A percentile compares a stretch with the other conserved stretches of the same genome.
Conservation (phyloP, 2,113 vertebrate genomes). For the Cyprinodon variegatus region DNA sequence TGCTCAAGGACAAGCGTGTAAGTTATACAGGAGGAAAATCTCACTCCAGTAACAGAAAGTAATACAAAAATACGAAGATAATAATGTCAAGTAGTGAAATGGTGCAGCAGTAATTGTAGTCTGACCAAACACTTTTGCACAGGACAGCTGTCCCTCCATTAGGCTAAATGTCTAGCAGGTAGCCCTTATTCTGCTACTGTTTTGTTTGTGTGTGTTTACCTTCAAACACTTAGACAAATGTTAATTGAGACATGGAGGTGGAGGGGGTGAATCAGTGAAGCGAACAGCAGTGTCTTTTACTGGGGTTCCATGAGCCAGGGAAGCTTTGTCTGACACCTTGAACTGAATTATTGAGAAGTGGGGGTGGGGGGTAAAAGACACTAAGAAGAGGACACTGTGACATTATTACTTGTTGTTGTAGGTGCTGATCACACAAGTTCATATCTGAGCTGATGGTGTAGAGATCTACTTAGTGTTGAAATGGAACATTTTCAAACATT, state of each 20-base stretch:
- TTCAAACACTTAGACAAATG: constrained; percentile 71
- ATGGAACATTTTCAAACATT: background rate
- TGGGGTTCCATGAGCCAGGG: constrained; percentile 73
- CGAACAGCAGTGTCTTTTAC: constrained; percentile 75
- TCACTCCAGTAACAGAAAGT: constrained; percentile 31
- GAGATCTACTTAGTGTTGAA: background rate
- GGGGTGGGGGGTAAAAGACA: constrained; percentile 34
- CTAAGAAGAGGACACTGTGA: constrained; percentile 68
- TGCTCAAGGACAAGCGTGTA: constrained; percentile 71
- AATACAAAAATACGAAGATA: background rate
- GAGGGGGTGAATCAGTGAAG: constrained; percentile 59
- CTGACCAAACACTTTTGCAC: background rate
- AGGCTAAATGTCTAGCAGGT: background rate
- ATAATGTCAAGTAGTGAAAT: background rate
- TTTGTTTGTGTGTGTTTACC: constrained; percentile 37
- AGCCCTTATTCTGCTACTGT: constrained; percentile 8
- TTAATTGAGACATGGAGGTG: constrained; percentile 69
- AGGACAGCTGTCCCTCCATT: background rate
- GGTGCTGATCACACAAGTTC: constrained; percentile 69
- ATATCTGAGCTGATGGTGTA: constrained; percentile 50
- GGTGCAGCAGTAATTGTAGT: background rate
- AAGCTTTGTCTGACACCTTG: constrained; percentile 83
- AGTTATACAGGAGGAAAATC: constrained; percentile 64
- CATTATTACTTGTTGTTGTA: constrained; percentile 79
- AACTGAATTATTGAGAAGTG: constrained; percentile 79